Evolutionary conservation across 1,140 invertebrate genomes (phyloP), one percentile per base, ranked within the genome.

Genomic region (Rhizoglyphus robini): DNA sequence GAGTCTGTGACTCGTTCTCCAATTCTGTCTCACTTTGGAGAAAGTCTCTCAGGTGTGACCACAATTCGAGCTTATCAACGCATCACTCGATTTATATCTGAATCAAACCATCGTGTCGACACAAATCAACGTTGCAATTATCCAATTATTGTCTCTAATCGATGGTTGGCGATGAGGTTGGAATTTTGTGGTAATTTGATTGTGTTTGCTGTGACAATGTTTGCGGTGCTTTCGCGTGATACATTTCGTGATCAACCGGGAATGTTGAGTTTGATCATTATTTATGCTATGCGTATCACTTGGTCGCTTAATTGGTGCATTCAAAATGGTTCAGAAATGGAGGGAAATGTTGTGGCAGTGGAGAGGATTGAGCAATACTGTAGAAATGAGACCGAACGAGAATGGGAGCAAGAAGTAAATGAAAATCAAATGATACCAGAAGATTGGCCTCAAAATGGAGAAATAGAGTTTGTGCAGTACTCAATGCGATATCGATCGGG

Each of bases 361-460:
- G 95, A 98, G 76, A 84, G 95, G 75, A 91, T 98, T 68, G 93
- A 93, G 74, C 93, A 98, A 73, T 98, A 97, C 73, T 84, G 87
- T 1, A 89, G 94, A 75, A 88, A 87, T 0, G 78, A 81, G 61
- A 75, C 74, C 46, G 81, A 81, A 72, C 79, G 74, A 3, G 63
- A 68, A 64, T 71, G 66, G 63, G 57, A 31, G 2, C 4, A 47
- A 25, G 47, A 38, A 4, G 27, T 34, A 3, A n/a, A 23, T 18
- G 49, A 46, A 25, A 20, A 38, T 31, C 15, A 3, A 11, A 23
- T 18, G 5, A 20, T 62, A 23, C 61, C 60, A 25, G 3, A 23
- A 27, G 41, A 48, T 15, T 94, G 90, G 90, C 90, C 90, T 1
- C 73, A 76, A 18, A 74, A 79, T 0, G 90, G 90, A 57, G 74